Evolutionary conservation across 2,113 vertebrate species (phyloP), one percentile per base, ranked within the genome.

Genomic region (Serinus canaria): DNA sequence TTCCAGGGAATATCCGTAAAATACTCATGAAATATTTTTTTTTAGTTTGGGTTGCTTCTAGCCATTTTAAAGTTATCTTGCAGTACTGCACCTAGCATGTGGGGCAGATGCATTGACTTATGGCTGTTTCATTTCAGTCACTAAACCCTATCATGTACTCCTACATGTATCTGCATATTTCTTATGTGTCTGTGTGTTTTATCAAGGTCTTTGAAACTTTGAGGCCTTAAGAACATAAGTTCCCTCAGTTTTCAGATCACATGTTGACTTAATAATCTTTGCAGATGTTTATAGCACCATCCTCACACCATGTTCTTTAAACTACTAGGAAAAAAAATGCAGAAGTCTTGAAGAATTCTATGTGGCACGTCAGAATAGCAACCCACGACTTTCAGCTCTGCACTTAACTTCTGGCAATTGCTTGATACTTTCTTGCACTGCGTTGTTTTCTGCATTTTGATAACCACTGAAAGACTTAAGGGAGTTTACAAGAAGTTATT

Each of bases 401-500:
- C 43, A 13, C 20, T 90, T 83, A 37, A 35, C 13, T 8, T 59
- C 50, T 88, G 68, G 46, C 63, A 90, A 15, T 75, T 66, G 25
- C 72, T 82, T 69, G 58, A 30, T 73, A 39, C 44, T 79, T 91
- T 78, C 68, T 67, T 92, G 52, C 39, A 11, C 53, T 67, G 20
- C 18, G 6, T 75, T 82, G 31, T 4, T 87, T 88, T 79, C 27
- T 77, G 31, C 53, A 22, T 87, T 88, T 77, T 95, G 81, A 58
- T 84, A 87, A 79, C 39, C 11, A 20, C 30, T 90, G 50, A 76
- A 67, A 88, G 43, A 67, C 63, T 81, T 80, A n/a, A 70, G 50
- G 70, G 86, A 86, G 43, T 91, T 92, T 87, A 74, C 59, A 92
- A 89, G 39, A 72, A 88, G 19, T 52, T 92, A 59, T 76, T 95